phyloP scores from a whole-genome alignment of 2,888 invertebrate species.

The Epirrhoe tristata region DNA sequence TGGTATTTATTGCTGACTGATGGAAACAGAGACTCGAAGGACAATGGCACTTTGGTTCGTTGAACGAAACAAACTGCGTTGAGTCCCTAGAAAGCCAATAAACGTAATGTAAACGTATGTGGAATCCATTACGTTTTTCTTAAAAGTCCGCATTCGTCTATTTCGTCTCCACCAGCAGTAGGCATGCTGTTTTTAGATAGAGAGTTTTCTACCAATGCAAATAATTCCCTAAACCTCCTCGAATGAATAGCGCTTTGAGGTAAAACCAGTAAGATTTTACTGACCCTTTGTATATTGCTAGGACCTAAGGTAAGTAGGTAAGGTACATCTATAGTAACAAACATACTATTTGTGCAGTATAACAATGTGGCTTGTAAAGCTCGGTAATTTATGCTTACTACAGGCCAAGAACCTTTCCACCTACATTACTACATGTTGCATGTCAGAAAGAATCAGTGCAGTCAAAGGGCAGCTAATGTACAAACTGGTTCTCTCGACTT shows the following conservation, averaged over 20 bases:
- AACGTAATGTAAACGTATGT: background rate
- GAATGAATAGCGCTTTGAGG: background rate
- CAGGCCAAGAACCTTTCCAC: constrained; percentile 12
- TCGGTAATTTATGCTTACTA: background rate
- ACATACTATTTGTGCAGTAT: background rate
- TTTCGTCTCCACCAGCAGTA: background rate
- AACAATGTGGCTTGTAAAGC: background rate
- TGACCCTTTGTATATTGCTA: background rate
- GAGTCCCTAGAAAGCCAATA: too few relatives aligned
- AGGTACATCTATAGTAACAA: background rate
- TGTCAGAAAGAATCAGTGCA: constrained; percentile 67
- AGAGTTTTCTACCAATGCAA: background rate
- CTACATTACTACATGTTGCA: constrained; percentile 49
- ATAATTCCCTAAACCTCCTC: background rate
- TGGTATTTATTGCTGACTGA: constrained; percentile 38
- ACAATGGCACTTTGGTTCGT: background rate
- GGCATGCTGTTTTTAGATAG: background rate
- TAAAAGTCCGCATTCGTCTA: background rate
- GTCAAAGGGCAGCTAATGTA: constrained; percentile 66
- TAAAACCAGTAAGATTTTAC: background rate
- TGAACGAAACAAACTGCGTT: too few relatives aligned
- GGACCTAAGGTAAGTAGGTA: background rate
- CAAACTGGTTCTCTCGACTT: constrained; percentile 64
- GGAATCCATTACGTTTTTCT: background rate
- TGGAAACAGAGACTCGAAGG: constrained; percentile 19